A percentile compares a stretch with the other conserved stretches of the same genome.
These are phyloP conservation scores for Bellardia bayeri DNA, from an alignment of 2,888 invertebrate genomes.

Conservation along the genomic window DNA sequence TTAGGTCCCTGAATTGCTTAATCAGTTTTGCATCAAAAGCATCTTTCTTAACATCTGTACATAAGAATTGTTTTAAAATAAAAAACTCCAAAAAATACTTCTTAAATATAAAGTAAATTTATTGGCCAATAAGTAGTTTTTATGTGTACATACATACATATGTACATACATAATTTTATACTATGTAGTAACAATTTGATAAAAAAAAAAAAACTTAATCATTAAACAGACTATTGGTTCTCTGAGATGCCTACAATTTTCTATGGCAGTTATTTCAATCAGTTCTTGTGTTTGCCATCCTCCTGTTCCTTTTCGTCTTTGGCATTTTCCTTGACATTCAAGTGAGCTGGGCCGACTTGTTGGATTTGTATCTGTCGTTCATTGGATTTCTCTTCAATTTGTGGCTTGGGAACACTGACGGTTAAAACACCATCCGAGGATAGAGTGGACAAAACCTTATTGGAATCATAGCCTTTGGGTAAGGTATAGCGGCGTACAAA, in stretches of 20 bases:
- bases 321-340: slow-evolving; percentile 84
- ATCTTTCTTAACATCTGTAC: too few relatives aligned
- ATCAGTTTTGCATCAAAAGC: too few relatives aligned
- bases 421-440: slow-evolving; percentile 90
- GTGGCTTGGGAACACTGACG: slow-evolving; percentile 87
- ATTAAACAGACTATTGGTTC: slow-evolving; percentile 15
- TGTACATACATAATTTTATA: too few relatives aligned
- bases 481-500: slow-evolving; percentile 90
- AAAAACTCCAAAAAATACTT: too few relatives aligned
- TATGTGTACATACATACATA: too few relatives aligned
- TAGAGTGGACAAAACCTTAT: slow-evolving; percentile 89
- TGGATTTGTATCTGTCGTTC: slow-evolving; percentile 87
- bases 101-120: too few relatives aligned
- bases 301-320: slow-evolving; percentile 50
- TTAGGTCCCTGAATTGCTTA: too few relatives aligned
- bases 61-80: too few relatives aligned
- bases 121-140: background rate
- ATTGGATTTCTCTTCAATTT: slow-evolving; percentile 78
- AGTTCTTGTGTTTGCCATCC: slow-evolving; percentile 3
- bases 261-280: background rate
- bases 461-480: slow-evolving; percentile 90
- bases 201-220: background rate
- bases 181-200: background rate
- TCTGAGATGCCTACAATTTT: background rate
- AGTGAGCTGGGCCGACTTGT: slow-evolving; percentile 86